Conservation (phyloP, 2,888 invertebrate species). For the Hymenopus coronatus region DNA sequence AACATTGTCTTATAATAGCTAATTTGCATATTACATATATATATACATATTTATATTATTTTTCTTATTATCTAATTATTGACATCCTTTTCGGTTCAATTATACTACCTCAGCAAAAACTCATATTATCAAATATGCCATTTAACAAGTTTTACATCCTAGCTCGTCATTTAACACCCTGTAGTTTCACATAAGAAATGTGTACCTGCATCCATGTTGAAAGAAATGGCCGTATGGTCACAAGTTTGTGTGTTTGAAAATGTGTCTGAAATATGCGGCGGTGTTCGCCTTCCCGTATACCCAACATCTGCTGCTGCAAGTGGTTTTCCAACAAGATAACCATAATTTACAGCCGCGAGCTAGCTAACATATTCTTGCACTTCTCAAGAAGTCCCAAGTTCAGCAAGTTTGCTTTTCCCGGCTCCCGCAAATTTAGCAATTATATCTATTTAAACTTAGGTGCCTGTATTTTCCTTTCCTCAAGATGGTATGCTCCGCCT, state of each 20-base stretch:
- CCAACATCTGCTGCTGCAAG: background rate
- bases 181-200: background rate
- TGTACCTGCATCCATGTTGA: background rate
- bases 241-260: background rate
- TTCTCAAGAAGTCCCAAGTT: background rate
- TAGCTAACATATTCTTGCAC: background rate
- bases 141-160: no score
- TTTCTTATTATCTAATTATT: no score
- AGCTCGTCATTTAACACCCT: no score
- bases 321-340: background rate
- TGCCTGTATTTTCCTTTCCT: background rate
- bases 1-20: no score
- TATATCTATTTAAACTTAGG: background rate
- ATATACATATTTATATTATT: no score
- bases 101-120: no score
- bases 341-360: background rate
- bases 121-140: no score
- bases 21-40: no score
- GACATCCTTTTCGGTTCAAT: no score
- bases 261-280: background rate
- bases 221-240: background rate
- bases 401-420: background rate
- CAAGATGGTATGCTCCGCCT: background rate
- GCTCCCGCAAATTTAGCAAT: background rate
- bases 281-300: background rate